phyloP scores from a whole-genome alignment of 1,140 invertebrate genomes.

The Monochamus saltuarius region DNA sequence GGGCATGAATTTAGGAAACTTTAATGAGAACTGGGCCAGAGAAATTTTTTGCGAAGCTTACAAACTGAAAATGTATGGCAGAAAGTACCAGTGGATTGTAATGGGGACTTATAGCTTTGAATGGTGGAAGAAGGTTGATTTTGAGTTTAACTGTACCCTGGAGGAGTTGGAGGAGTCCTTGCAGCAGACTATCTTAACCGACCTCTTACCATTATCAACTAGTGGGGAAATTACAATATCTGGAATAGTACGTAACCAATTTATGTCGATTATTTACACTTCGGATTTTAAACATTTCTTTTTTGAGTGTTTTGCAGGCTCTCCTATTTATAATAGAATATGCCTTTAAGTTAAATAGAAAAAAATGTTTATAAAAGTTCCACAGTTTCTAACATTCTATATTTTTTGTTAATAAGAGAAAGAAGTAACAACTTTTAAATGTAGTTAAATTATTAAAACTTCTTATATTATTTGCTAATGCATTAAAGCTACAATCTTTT shows the following conservation, averaged over 20 bases:
- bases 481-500: no score
- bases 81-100: conserved; percentile 91
- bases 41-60: conserved; percentile 93
- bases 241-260: conserved; percentile 74
- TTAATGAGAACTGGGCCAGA: conserved; percentile 92
- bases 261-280: no score
- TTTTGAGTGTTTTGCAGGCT: no score
- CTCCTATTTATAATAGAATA: no score
- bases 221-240: conserved; percentile 81
- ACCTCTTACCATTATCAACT: conserved; percentile 73
- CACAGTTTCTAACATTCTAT: no score
- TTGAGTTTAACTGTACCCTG: conserved; percentile 67
- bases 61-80: conserved; percentile 53
- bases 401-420: no score
- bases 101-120: conserved; percentile 81
- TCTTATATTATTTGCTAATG: no score
- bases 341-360: no score
- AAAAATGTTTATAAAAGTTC: no score
- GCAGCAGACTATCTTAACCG: conserved; percentile 88
- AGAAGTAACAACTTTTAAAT: no score
- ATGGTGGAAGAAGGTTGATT: conserved; percentile 70
- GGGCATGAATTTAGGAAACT: conserved; percentile 78
- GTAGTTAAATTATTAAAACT: no score
- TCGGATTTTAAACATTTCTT: no score
- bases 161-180: conserved; percentile 78